A percentile compares a stretch with the other conserved stretches of the same genome.
Conservation (phyloP, 2,113 vertebrate genomes). For the Pygoscelis antarcticus region DNA sequence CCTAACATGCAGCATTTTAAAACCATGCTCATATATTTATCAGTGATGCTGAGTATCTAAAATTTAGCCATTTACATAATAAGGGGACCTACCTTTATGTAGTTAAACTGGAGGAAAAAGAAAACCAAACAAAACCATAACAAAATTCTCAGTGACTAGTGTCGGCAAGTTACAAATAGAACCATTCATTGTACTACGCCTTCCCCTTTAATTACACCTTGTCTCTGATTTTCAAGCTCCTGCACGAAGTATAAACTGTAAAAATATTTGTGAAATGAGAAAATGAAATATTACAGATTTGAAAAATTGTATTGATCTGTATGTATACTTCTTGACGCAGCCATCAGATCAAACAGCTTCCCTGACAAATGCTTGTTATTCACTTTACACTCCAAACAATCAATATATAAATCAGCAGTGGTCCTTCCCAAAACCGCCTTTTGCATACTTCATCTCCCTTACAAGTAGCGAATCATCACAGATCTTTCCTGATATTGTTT, state of each 20-base stretch:
- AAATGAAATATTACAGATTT: not conserved
- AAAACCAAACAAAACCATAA: not conserved
- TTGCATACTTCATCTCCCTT: not conserved
- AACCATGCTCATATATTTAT: not conserved
- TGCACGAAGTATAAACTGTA: not conserved
- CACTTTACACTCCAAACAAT: not conserved
- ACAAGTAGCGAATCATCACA: not conserved
- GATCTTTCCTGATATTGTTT: not conserved
- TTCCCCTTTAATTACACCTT: not conserved
- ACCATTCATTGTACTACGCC: not conserved
- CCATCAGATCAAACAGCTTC: not conserved
- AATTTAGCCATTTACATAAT: not conserved
- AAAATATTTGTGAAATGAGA: not conserved
- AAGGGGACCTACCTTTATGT: not conserved
- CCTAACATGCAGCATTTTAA: not conserved
- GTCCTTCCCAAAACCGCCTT: not conserved
- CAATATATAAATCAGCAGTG: not conserved
- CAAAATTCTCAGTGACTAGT: not conserved
- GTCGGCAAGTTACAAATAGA: not conserved
- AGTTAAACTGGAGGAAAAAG: not conserved
- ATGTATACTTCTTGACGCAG: not conserved
- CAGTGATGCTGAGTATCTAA: not conserved
- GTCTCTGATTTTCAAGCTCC: not conserved
- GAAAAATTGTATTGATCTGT: not conserved
- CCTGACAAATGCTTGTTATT: not conserved